Evolutionary conservation across 2,113 vertebrate species (phyloP).

Genomic region (Trematomus loennbergii): DNA sequence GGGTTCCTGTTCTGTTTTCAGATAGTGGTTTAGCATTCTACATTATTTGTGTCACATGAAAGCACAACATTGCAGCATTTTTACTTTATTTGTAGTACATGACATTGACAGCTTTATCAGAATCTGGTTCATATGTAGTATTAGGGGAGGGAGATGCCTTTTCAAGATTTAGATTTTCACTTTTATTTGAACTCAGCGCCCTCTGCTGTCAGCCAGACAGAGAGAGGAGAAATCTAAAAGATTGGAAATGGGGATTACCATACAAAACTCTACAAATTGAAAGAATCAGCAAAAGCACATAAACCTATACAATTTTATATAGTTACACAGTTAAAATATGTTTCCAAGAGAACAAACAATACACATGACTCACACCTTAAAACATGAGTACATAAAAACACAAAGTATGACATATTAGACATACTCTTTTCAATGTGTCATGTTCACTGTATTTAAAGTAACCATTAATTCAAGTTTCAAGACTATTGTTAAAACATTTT

Average conservation of each 20-base stretch:
- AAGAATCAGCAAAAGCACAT: background rate
- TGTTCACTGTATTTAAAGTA: background rate
- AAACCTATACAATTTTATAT: background rate
- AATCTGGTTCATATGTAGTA: background rate
- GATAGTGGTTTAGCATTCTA: background rate
- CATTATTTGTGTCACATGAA: background rate
- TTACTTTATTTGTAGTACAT: background rate
- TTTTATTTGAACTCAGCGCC: slow-evolving; percentile 22
- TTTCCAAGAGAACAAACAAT: background rate
- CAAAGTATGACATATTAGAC: background rate
- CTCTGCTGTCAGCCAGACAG: slow-evolving; percentile 45
- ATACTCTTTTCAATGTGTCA: background rate
- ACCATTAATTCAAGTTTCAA: background rate
- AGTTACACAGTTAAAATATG: background rate
- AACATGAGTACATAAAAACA: background rate
- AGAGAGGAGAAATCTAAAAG: background rate
- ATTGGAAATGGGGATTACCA: slow-evolving; percentile 13
- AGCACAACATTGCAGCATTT: background rate
- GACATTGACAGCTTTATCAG: background rate
- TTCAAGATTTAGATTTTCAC: background rate
- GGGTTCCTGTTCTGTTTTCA: no score
- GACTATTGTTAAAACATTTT: background rate
- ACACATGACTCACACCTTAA: background rate
- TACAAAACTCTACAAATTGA: background rate
- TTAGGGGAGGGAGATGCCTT: background rate